Evolutionary conservation across 1,140 invertebrate genomes (phyloP).

Genomic region (Subanguina moxae): DNA sequence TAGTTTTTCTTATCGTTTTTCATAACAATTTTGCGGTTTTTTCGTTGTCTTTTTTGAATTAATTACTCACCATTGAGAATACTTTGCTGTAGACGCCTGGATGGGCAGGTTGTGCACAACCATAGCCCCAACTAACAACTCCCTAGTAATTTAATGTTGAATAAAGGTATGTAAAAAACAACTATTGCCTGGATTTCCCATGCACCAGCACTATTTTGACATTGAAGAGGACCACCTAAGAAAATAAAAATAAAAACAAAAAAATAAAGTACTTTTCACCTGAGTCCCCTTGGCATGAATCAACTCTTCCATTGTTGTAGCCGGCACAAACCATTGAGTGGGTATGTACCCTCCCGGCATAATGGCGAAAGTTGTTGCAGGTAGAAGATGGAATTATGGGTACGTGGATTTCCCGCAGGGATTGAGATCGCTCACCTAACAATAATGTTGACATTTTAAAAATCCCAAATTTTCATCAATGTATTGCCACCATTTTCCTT

Average conservation of each 20-base stretch:
- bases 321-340: slow-evolving; percentile 43
- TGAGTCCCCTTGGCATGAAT: slow-evolving; percentile 42
- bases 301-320: slow-evolving; percentile 27
- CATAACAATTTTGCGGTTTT: too few relatives aligned
- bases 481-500: slow-evolving; percentile 17
- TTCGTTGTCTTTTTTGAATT: background rate
- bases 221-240: slow-evolving; percentile 5
- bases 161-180: background rate
- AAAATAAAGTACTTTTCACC: slow-evolving; percentile 8
- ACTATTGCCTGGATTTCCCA: slow-evolving; percentile 32
- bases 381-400: slow-evolving; percentile 32
- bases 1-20: too few relatives aligned
- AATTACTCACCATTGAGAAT: background rate
- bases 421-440: background rate
- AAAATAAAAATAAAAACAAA: background rate
- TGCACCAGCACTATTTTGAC: slow-evolving; percentile 16
- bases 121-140: slow-evolving; percentile 42
- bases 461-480: background rate
- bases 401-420: slow-evolving; percentile 34
- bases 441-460: background rate
- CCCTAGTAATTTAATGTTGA: slow-evolving; percentile 22
- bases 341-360: slow-evolving; percentile 22
- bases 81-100: slow-evolving; percentile 34
- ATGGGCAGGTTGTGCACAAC: slow-evolving; percentile 32
- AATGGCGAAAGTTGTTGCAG: slow-evolving; percentile 34